These are phyloP conservation scores for Nephrotoma flavescens DNA, from an alignment of 2,888 invertebrate species.

Conservation along the genomic window DNA sequence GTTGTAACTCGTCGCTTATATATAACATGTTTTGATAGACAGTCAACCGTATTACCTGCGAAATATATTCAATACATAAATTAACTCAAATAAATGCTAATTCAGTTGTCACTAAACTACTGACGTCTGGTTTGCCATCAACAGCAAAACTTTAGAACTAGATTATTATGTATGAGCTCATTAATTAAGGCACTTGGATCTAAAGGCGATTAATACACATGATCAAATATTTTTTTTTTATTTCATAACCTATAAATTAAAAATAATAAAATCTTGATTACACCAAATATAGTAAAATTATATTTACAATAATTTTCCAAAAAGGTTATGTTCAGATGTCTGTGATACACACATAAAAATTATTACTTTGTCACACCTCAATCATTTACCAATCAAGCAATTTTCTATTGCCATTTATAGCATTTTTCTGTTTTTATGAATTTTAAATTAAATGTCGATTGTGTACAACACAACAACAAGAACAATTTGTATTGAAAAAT, in stretches of 20 bases:
- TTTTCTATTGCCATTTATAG: background rate
- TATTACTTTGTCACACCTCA: background rate
- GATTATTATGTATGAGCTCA: no score
- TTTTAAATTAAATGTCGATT: background rate
- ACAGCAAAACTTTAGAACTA: no score
- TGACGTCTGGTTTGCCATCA: no score
- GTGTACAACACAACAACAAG: background rate
- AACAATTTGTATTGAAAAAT: background rate
- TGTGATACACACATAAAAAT: background rate
- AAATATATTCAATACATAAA: background rate
- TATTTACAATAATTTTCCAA: background rate
- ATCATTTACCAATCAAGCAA: background rate
- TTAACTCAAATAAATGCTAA: background rate
- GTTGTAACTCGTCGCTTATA: background rate
- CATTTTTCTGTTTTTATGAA: background rate
- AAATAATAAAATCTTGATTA: background rate
- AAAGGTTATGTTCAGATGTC: background rate
- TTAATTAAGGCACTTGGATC: no score
- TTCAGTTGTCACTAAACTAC: background rate
- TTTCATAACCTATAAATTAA: background rate
- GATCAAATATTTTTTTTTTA: no score
- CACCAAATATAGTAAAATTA: background rate
- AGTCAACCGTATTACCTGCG: background rate
- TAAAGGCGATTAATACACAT: no score
- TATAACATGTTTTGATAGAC: background rate